phyloP scores from a whole-genome alignment of 2,888 invertebrate genomes.

The Ophion costatus region DNA sequence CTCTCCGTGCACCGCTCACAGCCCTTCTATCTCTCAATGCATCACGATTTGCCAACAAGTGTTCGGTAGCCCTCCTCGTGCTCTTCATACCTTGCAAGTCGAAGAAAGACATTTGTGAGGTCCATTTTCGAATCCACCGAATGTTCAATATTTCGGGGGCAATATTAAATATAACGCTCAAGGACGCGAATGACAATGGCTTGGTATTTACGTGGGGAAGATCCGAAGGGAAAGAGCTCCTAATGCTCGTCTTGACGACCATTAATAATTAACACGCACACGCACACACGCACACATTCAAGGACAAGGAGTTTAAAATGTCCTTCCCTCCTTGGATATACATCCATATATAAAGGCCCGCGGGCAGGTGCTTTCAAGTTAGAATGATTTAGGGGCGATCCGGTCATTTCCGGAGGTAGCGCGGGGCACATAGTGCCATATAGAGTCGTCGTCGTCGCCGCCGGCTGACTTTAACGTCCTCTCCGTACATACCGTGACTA shows the following conservation, averaged over 20 bases:
- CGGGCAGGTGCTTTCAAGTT: constrained; percentile 61
- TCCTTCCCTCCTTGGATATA: neutral
- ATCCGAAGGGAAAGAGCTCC: too few relatives aligned
- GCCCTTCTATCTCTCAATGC: too few relatives aligned
- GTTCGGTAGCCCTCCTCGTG: too few relatives aligned
- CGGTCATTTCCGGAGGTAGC: constrained; percentile 61
- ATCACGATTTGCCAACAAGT: too few relatives aligned
- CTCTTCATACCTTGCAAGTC: too few relatives aligned
- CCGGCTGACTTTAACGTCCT: constrained; percentile 46
- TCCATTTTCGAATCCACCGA: too few relatives aligned
- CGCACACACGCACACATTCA: neutral
- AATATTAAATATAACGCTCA: too few relatives aligned
- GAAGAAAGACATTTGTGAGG: too few relatives aligned
- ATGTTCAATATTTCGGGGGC: too few relatives aligned
- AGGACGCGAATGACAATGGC: too few relatives aligned
- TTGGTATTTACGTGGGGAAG: too few relatives aligned
- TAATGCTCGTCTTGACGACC: too few relatives aligned
- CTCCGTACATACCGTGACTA: constrained; percentile 13
- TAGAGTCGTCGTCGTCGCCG: constrained; percentile 56
- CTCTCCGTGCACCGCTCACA: constrained; percentile 1
- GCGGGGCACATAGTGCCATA: constrained; percentile 35
- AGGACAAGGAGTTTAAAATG: neutral
- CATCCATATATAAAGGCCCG: constrained; percentile 31
- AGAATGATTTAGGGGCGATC: constrained; percentile 64
- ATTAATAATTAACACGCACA: neutral